Base-by-base conservation (phyloP, 2,888 invertebrate genomes). In the Coremacera marginata region DNA sequence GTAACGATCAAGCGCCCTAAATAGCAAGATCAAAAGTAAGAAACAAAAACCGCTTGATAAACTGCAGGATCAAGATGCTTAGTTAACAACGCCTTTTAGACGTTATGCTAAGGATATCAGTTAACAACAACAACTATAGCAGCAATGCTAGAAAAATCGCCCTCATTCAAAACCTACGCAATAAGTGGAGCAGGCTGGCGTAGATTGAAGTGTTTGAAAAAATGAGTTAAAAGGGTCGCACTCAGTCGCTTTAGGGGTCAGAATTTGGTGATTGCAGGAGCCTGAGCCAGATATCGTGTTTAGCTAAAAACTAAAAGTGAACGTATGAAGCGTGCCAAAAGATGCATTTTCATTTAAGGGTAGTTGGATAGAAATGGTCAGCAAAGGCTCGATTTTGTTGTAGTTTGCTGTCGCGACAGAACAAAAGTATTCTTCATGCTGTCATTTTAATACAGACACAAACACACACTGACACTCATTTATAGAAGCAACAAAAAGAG, bases 271-370 rank as follows among this genome's bases (percentile, higher is more conserved):
- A 49, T 22, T 8, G 25, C 25, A 25, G 51, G 25, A 19, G 14
- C 51, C 51, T 19, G 14, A 2, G 22, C 14, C 19, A 14, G 8
- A 11, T 5, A 3, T 34, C n/a, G 34, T 37, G 11, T 14, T 44
- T 3, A 44, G 44, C 44, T 44, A 44, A 25, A 22, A 49, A 63
- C 52, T 49, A 63, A 44, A 44, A 55, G 31, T 25, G 9, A 60
- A 34, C 62, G 75, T 70, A 44, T 75, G 60, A 75, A 80, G 81
- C 75, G 81, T 81, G 81, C 81, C 81, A 79, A 81, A 81, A 81
- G 70, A 78, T 34, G 52, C 70, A 31, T 3, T 57, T 5, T 67
- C 9, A 22, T 44, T 67, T 25, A 25, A 27, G 25, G 27, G 16
- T 27, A 11, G 60, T 0, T 25, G 60, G 25, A 5, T 8, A 2